Evolutionary conservation across 2,797 vertebrate species (phyloP), one percentile per base, ranked within the genome.

Genomic region (Corythornis leucogaster): DNA sequence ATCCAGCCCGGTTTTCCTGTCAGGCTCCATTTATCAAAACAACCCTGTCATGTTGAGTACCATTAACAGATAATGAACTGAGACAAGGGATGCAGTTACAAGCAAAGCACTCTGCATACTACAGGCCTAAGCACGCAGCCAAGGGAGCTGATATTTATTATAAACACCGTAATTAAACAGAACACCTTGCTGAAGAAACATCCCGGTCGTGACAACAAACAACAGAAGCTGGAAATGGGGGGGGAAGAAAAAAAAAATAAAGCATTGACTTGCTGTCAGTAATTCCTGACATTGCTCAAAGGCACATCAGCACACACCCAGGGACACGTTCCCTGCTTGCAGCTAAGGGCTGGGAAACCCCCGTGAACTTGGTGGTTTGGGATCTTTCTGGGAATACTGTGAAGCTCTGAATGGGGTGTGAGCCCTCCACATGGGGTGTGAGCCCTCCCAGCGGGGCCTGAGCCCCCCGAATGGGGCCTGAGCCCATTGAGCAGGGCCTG

Each of bases 61-160:
- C 98, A 99, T 99, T 99, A 99, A 98, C 98, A 97, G 98, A 99
- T 99, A 99, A 99, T 99, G 98, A 99, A 98, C 98, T 97, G 98
- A 99, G 98, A 99, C 98, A 98, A 98, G 98, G 98, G 98, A 98
- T 98, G 98, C 98, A 97, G 98, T 98, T 98, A 98, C 98, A 98
- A 98, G 98, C 97, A 97, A 98, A 98, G 98, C 98, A 97, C 98
- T 98, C 98, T 55, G 93, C 97, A 97, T 97, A 98, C 98, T 98
- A 98, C 98, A 98, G 98, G 98, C 98, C 98, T 98, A 96, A 98
- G 98, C 98, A 98, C 96, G 98, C 97, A 98, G 98, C 98, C 98
- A 97, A 98, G 98, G 90, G 98, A 98, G 98, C 98, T 97, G 98
- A 98, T 98, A 98, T 97, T 96, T 74, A 95, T 94, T 64, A 95